phyloP scores from a whole-genome alignment of 2,888 invertebrate genomes.

The Therioaphis trifolii region DNA sequence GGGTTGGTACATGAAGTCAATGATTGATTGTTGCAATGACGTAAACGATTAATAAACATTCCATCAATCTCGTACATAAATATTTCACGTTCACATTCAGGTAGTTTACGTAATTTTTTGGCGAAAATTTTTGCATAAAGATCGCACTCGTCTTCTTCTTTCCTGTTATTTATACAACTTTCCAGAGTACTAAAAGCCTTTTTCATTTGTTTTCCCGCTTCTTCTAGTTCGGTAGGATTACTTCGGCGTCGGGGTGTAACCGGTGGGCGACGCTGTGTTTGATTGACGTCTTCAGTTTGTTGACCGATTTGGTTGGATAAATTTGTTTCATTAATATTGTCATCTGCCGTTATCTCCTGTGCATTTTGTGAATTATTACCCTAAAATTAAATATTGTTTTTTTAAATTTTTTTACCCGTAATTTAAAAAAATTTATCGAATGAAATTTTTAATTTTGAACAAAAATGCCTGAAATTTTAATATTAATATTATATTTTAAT shows the following conservation, averaged over 20 bases:
- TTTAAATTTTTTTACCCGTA: slow-evolving; percentile 10
- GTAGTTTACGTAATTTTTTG: slow-evolving; percentile 70
- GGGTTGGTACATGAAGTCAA: background rate
- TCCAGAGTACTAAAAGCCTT: slow-evolving; percentile 24
- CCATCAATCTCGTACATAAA: slow-evolving; percentile 71
- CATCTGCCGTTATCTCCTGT: background rate
- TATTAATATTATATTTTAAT: slow-evolving; percentile 13
- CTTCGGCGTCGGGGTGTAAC: background rate
- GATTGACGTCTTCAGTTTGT: background rate
- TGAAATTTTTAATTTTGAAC: slow-evolving; percentile 16
- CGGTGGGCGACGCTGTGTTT: background rate
- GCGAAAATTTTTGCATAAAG: slow-evolving; percentile 70
- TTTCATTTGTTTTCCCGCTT: slow-evolving; percentile 31
- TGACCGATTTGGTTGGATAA: background rate
- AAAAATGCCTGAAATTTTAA: slow-evolving; percentile 17
- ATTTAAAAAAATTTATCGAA: slow-evolving; percentile 12
- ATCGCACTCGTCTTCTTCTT: slow-evolving; percentile 70
- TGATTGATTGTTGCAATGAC: background rate
- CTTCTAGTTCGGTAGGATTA: slow-evolving; percentile 12
- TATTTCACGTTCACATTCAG: slow-evolving; percentile 70
- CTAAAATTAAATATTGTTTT: slow-evolving; percentile 4
- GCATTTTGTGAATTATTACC: background rate
- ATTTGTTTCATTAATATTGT: slow-evolving; percentile 1
- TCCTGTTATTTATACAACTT: slow-evolving; percentile 62
- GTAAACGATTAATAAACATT: slow-evolving; percentile 40